Evolutionary conservation across 2,888 invertebrate genomes (phyloP).

Genomic region (Coelopa pilipes): DNA sequence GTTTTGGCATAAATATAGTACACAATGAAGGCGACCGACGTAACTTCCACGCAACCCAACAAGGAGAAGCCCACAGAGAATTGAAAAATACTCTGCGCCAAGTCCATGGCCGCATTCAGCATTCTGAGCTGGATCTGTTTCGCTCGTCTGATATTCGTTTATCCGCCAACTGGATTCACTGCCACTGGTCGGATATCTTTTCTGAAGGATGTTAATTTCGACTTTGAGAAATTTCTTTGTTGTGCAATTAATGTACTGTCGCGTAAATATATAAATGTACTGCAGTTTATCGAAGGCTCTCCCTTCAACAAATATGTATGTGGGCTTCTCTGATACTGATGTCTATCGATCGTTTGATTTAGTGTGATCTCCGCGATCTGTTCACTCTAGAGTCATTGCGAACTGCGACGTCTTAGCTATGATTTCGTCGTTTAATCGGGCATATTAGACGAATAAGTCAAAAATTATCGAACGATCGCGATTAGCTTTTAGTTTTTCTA

Average conservation of each 20-base stretch:
- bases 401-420: background rate
- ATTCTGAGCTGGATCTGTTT: conserved; percentile 14
- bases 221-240: too few relatives aligned
- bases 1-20: conserved; percentile 65
- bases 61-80: conserved; percentile 60
- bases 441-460: conserved; percentile 34
- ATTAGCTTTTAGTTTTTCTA: conserved; percentile 40
- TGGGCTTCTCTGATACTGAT: background rate
- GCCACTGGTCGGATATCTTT: too few relatives aligned
- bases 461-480: conserved; percentile 57
- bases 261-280: background rate
- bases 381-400: background rate
- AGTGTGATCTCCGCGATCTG: conserved; percentile 21
- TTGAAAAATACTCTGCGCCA: conserved; percentile 55
- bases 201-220: too few relatives aligned
- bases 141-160: too few relatives aligned
- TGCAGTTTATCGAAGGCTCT: background rate
- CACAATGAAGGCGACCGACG: conserved; percentile 61
- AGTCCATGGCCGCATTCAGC: conserved; percentile 55
- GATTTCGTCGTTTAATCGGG: background rate
- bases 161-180: too few relatives aligned
- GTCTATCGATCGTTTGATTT: background rate
- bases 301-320: too few relatives aligned
- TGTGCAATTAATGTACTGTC: background rate
- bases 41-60: conserved; percentile 62